These are phyloP conservation scores for Chalcis sispes DNA, from an alignment of 2,888 invertebrate genomes.

Conservation along the genomic window DNA sequence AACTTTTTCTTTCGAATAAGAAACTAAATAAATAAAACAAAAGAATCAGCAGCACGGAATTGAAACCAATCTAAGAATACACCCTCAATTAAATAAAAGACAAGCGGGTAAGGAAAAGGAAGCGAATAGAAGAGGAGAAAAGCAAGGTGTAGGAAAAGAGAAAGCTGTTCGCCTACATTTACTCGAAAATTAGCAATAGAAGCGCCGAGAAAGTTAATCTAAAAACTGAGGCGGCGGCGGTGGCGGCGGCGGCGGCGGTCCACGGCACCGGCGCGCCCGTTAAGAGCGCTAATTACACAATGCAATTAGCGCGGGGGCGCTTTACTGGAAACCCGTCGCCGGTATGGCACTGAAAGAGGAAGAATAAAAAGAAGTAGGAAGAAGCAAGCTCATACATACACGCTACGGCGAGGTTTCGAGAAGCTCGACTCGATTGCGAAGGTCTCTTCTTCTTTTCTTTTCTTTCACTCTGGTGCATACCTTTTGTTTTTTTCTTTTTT, in stretches of 20 bases:
- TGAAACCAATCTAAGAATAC: no score
- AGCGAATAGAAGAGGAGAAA: no score
- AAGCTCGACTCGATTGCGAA: conserved; percentile 18
- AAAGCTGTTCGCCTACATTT: background rate
- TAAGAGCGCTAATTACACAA: conserved; percentile 53
- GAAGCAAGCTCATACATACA: no score
- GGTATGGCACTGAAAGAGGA: no score
- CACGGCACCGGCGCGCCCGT: background rate
- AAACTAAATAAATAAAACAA: no score
- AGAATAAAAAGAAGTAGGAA: no score
- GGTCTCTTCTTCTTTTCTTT: conserved; percentile 3
- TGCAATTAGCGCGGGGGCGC: conserved; percentile 46
- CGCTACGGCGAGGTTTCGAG: conserved; percentile 11
- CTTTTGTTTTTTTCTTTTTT: background rate
- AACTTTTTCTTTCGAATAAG: no score
- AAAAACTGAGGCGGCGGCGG: conserved; percentile 16
- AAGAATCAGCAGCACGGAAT: no score
- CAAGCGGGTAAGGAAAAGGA: no score
- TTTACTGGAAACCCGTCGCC: no score
- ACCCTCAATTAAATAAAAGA: no score
- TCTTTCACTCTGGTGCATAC: background rate
- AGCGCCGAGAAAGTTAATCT: conserved; percentile 35
- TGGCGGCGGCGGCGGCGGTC: background rate
- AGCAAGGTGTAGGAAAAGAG: no score
- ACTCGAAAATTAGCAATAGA: conserved; percentile 44